Evolutionary conservation across 1,140 invertebrate species (phyloP).

Genomic region (Phthorimaea operculella): DNA sequence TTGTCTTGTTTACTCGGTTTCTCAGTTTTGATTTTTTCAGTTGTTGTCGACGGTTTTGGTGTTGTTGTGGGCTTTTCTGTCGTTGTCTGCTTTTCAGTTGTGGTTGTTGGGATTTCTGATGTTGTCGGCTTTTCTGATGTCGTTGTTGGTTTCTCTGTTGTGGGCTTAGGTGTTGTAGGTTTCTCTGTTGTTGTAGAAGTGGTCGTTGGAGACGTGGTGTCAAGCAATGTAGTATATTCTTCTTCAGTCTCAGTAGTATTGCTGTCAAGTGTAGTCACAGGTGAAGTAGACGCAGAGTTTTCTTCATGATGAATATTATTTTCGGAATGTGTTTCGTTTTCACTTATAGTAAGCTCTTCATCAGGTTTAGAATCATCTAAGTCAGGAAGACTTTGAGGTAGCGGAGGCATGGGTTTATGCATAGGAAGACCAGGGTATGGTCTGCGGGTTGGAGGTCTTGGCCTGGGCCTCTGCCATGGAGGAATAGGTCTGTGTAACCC

Average conservation of each 20-base stretch:
- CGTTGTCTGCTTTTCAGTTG: constrained; percentile 6
- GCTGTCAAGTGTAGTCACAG: constrained; percentile 19
- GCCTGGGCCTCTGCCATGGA: constrained; percentile 72
- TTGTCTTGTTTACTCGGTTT: constrained; percentile 30
- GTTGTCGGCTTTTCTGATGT: constrained; percentile 20
- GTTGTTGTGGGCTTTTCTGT: constrained; percentile 27
- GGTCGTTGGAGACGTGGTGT: constrained; percentile 27
- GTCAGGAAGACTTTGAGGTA: constrained; percentile 35
- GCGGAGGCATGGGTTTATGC: constrained; percentile 52
- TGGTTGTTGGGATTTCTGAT: no score
- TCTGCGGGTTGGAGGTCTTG: constrained; percentile 58
- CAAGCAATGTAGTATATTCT: constrained; percentile 25
- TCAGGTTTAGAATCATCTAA: constrained; percentile 30
- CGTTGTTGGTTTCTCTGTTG: constrained; percentile 25
- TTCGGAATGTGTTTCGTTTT: constrained; percentile 50
- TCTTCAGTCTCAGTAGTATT: constrained; percentile 31
- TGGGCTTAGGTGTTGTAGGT: constrained; percentile 21
- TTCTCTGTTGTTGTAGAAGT: constrained; percentile 27
- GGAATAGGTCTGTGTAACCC: constrained; percentile 69
- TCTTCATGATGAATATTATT: constrained; percentile 46
- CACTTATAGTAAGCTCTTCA: constrained; percentile 33
- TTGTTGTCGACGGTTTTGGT: constrained; percentile 23
- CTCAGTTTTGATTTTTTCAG: constrained; percentile 23
- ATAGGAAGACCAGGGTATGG: constrained; percentile 60
- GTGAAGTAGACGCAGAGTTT: constrained; percentile 12